Evolutionary conservation across 2,888 invertebrate species (phyloP), one percentile per base, ranked within the genome.

Genomic region (Micropterix aruncella): DNA sequence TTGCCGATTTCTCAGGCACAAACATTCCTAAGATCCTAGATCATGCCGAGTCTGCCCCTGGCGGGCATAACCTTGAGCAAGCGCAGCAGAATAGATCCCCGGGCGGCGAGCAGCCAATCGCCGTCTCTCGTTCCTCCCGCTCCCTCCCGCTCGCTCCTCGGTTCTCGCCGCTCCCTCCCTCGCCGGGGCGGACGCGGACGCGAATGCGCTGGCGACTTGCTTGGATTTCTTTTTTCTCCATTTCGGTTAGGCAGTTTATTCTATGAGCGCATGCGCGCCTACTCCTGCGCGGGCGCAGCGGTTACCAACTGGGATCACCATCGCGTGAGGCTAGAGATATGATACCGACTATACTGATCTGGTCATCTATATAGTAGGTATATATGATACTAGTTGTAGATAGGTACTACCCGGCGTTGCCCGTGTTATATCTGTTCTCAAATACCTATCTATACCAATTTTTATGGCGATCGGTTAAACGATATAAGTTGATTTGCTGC

Each of bases 101-200:
- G 14, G 44, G 37, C 53, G 66, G 64, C 70, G 69, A 69, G 66
- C 69, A 44, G 41, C 18, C 40, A 19, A 41, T 37, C 39, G 16
- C 41, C 14, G 14, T n/a, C 49, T 59, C 58, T 57, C 55, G 58
- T 68, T 65, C 48, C 39, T 44, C 45, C 18, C 42, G 27, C 45
- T 37, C 38, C 65, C 66, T 63, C 59, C 61, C 62, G 60, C 62
- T 58, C 60, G 54, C 57, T 56, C 56, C 59, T 60, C 54, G 59
- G 47, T 59, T 60, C 57, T 58, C 51, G n/a, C 47, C 41, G 19
- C 44, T 44, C 40, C 19, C 38, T 37, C 39, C 53, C 54, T 48
- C 52, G 52, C 56, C 57, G 57, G 60, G 51, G 52, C 51, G 4
- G 18, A 41, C 43, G 43, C 18, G 15, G 19, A 5, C 38, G 2